Evolutionary conservation across 2,888 invertebrate genomes (phyloP).

Genomic region (Pinctada fucata): DNA sequence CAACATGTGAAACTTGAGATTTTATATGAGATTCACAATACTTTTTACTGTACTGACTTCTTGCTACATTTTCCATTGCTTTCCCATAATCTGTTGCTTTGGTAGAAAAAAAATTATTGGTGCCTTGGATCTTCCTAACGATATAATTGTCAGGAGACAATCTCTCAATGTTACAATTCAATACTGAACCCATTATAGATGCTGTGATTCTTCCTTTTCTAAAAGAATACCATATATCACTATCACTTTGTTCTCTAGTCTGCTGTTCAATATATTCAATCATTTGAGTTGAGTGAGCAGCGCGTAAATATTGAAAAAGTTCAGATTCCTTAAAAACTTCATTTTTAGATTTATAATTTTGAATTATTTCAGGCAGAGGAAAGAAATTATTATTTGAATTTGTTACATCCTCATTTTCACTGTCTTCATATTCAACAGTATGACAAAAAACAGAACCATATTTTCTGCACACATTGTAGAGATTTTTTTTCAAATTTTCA

Average conservation of each 20-base stretch:
- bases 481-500: no score
- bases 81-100: conserved; percentile 32
- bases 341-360: no score
- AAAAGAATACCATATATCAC: conserved; percentile 19
- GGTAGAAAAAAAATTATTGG: conserved; percentile 18
- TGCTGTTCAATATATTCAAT: conserved; percentile 10
- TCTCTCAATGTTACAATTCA: conserved; percentile 26
- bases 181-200: conserved; percentile 24
- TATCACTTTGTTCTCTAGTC: conserved; percentile 12
- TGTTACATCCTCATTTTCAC: no score
- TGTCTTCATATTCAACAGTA: no score
- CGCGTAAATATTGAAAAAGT: no score
- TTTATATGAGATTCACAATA: conserved; percentile 12
- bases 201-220: conserved; percentile 25
- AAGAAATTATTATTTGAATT: no score
- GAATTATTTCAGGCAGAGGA: no score
- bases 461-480: no score
- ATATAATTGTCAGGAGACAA: conserved; percentile 20
- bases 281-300: no score
- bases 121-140: conserved; percentile 14
- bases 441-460: no score
- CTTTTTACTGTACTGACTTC: conserved; percentile 11
- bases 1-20: conserved; percentile 12
- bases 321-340: no score
- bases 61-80: conserved; percentile 35